These are phyloP conservation scores for Agonopterix heracliana DNA, from an alignment of 2,888 invertebrate species.

Conservation along the genomic window DNA sequence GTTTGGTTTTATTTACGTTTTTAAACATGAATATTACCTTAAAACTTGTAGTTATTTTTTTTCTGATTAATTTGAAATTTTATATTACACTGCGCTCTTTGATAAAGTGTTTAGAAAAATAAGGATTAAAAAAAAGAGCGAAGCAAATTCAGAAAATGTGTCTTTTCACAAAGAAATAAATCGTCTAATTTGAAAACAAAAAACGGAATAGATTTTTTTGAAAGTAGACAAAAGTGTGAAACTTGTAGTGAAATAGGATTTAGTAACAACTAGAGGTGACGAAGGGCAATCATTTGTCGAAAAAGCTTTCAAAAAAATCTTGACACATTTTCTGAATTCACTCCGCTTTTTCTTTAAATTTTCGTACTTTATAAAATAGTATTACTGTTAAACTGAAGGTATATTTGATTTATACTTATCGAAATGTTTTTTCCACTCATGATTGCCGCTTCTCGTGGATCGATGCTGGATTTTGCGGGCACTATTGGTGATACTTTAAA, in stretches of 20 bases:
- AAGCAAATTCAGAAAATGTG: constrained; percentile 88
- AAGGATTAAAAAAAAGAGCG: constrained; percentile 33
- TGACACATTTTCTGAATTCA: constrained; percentile 83
- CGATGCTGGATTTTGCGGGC: constrained; percentile 64
- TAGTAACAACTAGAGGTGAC: constrained; percentile 35
- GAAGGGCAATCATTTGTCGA: constrained; percentile 72
- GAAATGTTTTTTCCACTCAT: constrained; percentile 74
- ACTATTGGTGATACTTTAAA: constrained; percentile 61
- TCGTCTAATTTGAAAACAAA: constrained; percentile 58
- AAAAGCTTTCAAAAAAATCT: constrained; percentile 76
- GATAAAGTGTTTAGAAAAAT: constrained; percentile 21
- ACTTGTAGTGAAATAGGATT: constrained; percentile 63
- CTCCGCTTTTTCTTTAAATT: constrained; percentile 50
- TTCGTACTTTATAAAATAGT: constrained; percentile 21
- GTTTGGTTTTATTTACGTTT: constrained; percentile 36
- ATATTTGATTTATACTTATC: constrained; percentile 47
- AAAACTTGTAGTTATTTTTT: constrained; percentile 43
- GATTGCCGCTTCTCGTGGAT: constrained; percentile 75
- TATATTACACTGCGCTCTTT: constrained; percentile 23
- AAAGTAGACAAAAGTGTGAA: constrained; percentile 74
- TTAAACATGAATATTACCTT: constrained; percentile 20
- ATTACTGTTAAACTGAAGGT: constrained; percentile 29
- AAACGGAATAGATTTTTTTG: constrained; percentile 77
- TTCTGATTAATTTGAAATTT: constrained; percentile 18
- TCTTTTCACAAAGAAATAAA: constrained; percentile 80